A percentile compares a stretch with the other conserved stretches of the same genome.
Conservation (phyloP, 2,113 vertebrate genomes). For the Camelus dromedarius region DNA sequence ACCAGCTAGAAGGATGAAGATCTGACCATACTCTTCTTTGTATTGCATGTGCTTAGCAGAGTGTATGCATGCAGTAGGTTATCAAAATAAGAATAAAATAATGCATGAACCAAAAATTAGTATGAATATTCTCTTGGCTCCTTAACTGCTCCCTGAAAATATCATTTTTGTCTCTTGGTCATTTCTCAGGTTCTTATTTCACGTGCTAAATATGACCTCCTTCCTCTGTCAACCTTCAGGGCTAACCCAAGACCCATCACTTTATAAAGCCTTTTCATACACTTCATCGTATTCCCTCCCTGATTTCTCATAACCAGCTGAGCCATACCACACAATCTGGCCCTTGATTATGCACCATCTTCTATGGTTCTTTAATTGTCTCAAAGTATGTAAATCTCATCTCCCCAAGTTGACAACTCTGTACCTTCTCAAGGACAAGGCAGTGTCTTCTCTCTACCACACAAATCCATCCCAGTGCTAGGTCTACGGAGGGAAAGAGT, state of each 20-base stretch:
- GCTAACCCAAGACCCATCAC: neutral
- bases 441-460: neutral
- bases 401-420: neutral
- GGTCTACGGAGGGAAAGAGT: neutral
- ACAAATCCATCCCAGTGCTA: neutral
- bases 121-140: neutral
- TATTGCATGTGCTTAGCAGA: neutral
- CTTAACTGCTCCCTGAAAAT: conserved; percentile 14
- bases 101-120: neutral
- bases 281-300: neutral
- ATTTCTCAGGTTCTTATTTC: neutral
- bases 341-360: neutral
- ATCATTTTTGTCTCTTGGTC: neutral
- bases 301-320: neutral
- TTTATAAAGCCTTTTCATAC: neutral
- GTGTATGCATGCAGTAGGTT: neutral
- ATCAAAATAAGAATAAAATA: neutral
- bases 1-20: neutral
- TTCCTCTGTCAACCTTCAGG: neutral
- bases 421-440: conserved; percentile 60
- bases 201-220: neutral
- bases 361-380: conserved; percentile 49
- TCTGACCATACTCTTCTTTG: neutral
- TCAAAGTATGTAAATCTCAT: conserved; percentile 58
- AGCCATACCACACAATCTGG: neutral